Evolutionary conservation across 2,888 invertebrate genomes (phyloP).

Genomic region (Criorhina ranunculi): DNA sequence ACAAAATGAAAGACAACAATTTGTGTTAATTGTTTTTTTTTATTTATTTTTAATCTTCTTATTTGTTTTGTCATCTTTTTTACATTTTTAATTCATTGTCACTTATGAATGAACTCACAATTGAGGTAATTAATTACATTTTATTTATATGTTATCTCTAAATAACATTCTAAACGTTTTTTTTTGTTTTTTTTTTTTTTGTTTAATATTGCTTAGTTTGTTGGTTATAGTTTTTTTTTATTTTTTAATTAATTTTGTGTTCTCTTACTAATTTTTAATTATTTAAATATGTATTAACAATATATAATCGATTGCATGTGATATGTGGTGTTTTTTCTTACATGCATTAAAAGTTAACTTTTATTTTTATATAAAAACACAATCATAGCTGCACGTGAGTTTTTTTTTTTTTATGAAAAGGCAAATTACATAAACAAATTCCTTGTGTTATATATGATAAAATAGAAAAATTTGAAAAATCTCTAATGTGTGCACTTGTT

Average conservation of each 20-base stretch:
- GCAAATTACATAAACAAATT: conserved; percentile 29
- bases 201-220: conserved; percentile 69
- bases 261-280: conserved; percentile 24
- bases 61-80: conserved; percentile 68
- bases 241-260: conserved; percentile 17
- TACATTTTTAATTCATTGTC: conserved; percentile 75
- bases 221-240: conserved; percentile 50
- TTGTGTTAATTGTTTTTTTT: conserved; percentile 66
- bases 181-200: conserved; percentile 32
- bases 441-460: conserved; percentile 5
- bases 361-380: neutral
- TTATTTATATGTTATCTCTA: conserved; percentile 47
- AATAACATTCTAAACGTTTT: conserved; percentile 47
- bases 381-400: conserved; percentile 42
- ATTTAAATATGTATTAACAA: conserved; percentile 55
- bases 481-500: conserved; percentile 35
- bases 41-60: conserved; percentile 43
- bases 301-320: conserved; percentile 64
- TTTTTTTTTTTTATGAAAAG: neutral
- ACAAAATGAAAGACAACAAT: conserved; percentile 4
- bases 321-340: conserved; percentile 62
- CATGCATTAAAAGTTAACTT: conserved; percentile 3
- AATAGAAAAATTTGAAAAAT: conserved; percentile 21
- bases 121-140: conserved; percentile 79
- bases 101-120: conserved; percentile 78